Base-by-base conservation (phyloP, 2,113 vertebrate genomes). In the Piliocolobus tephrosceles region DNA sequence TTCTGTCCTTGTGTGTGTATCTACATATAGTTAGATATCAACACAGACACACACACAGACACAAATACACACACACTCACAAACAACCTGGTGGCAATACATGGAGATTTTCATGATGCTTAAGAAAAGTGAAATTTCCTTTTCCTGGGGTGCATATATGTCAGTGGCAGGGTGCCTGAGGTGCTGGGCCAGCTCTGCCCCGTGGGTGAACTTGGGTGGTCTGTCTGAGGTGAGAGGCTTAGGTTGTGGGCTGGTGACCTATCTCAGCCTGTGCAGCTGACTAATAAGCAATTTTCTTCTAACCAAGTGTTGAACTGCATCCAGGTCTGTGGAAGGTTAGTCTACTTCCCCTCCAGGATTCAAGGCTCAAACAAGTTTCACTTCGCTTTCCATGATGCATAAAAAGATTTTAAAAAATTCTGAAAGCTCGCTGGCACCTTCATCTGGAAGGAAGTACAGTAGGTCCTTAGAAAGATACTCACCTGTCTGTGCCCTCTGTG, bases 351-450 rank as follows among this genome's bases (percentile, higher is more conserved):
- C 52, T 97, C 40, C 40, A 73, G 64, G 79, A 91, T 82, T 97
- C 86, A 83, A 76, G 79, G 57, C 84, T 96, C 40, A 84, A 47
- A 90, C 79, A 95, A n/a, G 70, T 95, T 93, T 98, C n/a, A 86
- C 79, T 95, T 81, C 93, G 83, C 93, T 96, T 95, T 88, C 93
- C 81, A 4, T 72, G 89, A 87, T 86, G 89, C 88, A 43, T 58
- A 30, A 25, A 76, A 38, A 35, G 1, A 68, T 16, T 35, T 0
- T 50, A 35, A 81, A 66, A 35, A 27, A 40, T 32, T 70, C 30
- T 79, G 80, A 88, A 94, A 94, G 23, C 18, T 79, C 75, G 35
- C 61, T 96, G 93, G 73, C 78, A 86, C 40, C 64, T 95, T 90
- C 17, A 25, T 50, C 38, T 72, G 40, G 66, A 88, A 92, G 81